A percentile compares a stretch with the other conserved stretches of the same genome.
Conservation (phyloP, 30 jellyfish, hydroid and myxozoan genomes). For the Hydractinia echinata region DNA sequence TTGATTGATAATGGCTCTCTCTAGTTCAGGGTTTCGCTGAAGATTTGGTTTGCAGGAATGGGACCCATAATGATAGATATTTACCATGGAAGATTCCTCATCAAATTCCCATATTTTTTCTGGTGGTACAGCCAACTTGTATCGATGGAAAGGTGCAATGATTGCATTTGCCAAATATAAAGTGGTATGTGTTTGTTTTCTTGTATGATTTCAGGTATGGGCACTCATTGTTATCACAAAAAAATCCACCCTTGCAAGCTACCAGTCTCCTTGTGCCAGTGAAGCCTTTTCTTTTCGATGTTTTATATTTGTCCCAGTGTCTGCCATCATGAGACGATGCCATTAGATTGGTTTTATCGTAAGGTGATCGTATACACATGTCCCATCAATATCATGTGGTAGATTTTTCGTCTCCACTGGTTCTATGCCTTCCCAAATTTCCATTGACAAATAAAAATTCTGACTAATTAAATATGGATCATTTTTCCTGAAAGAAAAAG, state of each 20-base stretch:
- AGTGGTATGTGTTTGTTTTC: neutral
- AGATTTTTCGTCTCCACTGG: neutral
- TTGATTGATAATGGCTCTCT: neutral
- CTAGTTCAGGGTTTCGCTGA: constrained; percentile 5
- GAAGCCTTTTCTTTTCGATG: constrained; percentile 1
- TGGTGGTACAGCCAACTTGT: neutral
- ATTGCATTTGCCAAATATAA: neutral
- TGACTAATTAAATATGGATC: too few species aligned
- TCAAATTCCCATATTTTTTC: constrained; percentile 4
- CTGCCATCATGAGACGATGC: neutral
- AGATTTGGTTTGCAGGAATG: neutral
- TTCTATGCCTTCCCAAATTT: neutral
- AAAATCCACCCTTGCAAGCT: constrained; percentile 2
- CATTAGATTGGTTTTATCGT: neutral
- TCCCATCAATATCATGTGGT: neutral
- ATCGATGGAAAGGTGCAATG: neutral
- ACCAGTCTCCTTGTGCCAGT: neutral
- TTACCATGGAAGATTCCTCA: neutral
- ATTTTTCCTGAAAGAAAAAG: too few species aligned
- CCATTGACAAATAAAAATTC: neutral
- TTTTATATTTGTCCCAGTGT: neutral
- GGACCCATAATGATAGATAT: neutral
- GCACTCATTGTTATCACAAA: neutral
- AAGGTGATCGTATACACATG: neutral
- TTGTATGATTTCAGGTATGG: neutral